These are phyloP conservation scores for Polydrusus pterygomalis DNA, from an alignment of 2,888 invertebrate genomes.

Conservation along the genomic window DNA sequence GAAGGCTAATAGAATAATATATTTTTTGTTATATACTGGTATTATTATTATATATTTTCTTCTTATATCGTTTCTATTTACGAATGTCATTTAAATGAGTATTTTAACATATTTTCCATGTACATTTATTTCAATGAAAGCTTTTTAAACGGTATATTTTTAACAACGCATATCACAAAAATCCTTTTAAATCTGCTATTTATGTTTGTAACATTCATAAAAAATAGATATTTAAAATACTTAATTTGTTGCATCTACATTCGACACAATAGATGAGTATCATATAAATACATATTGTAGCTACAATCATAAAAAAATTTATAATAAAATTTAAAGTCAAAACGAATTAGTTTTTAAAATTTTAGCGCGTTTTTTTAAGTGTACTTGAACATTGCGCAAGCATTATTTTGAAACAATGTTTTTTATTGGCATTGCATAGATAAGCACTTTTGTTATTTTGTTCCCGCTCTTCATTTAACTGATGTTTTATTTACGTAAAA, in stretches of 20 bases:
- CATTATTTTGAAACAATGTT: not conserved
- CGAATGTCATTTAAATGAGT: not conserved
- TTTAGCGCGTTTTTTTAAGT: no score
- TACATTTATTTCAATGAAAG: not conserved
- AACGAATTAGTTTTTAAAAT: no score
- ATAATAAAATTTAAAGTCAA: no score
- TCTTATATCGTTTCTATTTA: no score
- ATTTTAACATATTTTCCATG: not conserved
- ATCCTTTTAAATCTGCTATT: not conserved
- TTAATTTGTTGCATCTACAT: not conserved
- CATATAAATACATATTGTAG: no score
- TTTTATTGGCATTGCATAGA: not conserved
- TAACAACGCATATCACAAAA: not conserved
- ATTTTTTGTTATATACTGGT: no score
- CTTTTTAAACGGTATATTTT: slow-evolving; percentile 2
- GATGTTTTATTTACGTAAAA: not conserved
- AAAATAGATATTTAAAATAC: not conserved
- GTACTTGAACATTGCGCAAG: not conserved
- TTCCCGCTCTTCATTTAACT: not conserved
- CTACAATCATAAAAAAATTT: no score
- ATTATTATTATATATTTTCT: no score
- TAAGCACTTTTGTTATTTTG: not conserved
- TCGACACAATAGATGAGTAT: not conserved
- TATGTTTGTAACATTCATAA: not conserved
- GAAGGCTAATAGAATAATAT: no score